Conservation (phyloP, 2,113 vertebrate species). For the Suncus etruscus region DNA sequence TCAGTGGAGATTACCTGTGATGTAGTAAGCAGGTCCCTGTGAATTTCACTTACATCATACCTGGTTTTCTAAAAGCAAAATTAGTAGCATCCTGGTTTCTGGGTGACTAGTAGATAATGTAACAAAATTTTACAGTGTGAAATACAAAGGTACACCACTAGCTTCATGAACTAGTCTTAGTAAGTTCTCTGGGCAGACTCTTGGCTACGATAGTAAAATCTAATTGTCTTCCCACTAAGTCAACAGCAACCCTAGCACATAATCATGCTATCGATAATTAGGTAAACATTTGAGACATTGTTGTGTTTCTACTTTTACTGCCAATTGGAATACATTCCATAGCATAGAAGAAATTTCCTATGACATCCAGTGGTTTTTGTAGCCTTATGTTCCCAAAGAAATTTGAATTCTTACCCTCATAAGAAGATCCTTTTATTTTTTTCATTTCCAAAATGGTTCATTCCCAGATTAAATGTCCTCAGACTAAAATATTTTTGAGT, state of each 20-base stretch:
- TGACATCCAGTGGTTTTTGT: not conserved
- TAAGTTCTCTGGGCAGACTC: not conserved
- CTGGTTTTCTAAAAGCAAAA: not conserved
- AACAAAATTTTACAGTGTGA: not conserved
- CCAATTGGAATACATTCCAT: not conserved
- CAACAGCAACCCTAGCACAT: not conserved
- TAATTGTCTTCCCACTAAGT: not conserved
- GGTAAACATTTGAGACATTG: not conserved
- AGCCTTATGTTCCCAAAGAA: not conserved
- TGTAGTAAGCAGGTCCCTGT: not conserved
- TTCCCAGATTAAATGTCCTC: not conserved
- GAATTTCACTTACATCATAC: not conserved
- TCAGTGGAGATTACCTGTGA: too few relatives aligned
- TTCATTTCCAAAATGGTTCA: not conserved
- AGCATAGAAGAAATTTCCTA: not conserved
- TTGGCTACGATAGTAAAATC: not conserved
- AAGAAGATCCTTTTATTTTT: not conserved
- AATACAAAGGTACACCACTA: not conserved
- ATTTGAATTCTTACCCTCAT: not conserved
- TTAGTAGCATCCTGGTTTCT: not conserved
- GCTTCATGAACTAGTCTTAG: not conserved
- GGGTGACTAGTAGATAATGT: too few relatives aligned
- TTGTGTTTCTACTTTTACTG: not conserved
- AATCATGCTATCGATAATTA: not conserved
- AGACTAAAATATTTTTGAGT: not conserved